Evolutionary conservation across 2,888 invertebrate species (phyloP).

Genomic region (Boloria euphrosyne): DNA sequence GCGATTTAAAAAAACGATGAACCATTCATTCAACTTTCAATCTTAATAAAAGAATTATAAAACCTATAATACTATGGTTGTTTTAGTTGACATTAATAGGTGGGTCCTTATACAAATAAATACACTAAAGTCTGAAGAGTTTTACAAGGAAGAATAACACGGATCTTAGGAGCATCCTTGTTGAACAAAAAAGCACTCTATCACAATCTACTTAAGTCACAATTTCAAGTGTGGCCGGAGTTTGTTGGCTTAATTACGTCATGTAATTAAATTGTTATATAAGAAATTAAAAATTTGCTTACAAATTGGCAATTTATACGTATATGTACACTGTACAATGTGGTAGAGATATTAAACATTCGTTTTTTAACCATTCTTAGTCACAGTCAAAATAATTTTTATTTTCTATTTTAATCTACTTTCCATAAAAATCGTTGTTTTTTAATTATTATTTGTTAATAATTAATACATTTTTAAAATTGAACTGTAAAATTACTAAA

Average conservation of each 20-base stretch:
- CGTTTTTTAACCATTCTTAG: background rate
- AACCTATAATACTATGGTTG: constrained; percentile 25
- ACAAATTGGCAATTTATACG: background rate
- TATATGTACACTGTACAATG: no score
- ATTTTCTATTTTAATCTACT: no score
- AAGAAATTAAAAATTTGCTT: background rate
- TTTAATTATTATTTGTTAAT: no score
- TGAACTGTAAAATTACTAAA: no score
- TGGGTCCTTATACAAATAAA: constrained; percentile 33
- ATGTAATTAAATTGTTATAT: background rate
- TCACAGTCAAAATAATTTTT: no score
- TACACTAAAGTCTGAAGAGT: constrained; percentile 42
- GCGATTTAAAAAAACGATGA: constrained; percentile 11
- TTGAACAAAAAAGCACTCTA: constrained; percentile 34
- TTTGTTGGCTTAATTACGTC: constrained; percentile 1
- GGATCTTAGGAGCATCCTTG: constrained; percentile 36
- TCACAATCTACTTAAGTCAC: background rate
- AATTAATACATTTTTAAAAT: no score
- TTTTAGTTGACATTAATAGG: constrained; percentile 24
- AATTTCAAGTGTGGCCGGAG: background rate
- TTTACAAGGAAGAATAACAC: constrained; percentile 42
- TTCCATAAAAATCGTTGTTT: no score
- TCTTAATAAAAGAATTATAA: constrained; percentile 26
- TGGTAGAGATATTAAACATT: background rate
- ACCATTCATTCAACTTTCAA: constrained; percentile 33